Percentiles rank a stretch among this genome's conserved stretches.
Evolutionary conservation across 2,113 vertebrate genomes (phyloP).

Genomic region (Grallaria varia): DNA sequence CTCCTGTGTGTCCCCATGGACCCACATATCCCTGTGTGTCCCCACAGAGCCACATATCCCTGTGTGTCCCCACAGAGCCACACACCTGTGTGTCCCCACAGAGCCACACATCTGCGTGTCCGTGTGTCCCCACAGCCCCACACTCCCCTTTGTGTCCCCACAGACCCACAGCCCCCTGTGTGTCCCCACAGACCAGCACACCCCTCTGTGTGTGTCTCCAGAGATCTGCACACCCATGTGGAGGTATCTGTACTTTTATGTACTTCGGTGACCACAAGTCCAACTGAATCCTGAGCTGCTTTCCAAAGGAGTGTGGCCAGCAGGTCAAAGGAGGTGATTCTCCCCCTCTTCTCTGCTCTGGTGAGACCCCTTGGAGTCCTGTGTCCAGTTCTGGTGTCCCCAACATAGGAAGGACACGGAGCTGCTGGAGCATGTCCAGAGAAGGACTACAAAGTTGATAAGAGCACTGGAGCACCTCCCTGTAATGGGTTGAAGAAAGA

Average conservation of each 20-base stretch:
- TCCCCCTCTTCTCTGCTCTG: too few species aligned
- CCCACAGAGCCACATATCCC: too few species aligned
- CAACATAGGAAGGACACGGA: rapidly evolving
- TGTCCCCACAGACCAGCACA: background rate
- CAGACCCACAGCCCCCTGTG: too few species aligned
- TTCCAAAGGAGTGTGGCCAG: background rate
- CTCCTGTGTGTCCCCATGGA: too few species aligned
- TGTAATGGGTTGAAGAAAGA: too few species aligned
- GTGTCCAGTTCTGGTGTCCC: rapidly evolving
- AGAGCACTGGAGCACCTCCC: rapidly evolving
- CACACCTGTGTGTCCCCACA: too few species aligned
- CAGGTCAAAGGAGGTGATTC: too few species aligned
- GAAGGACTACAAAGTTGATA: background rate
- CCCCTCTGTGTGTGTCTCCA: too few species aligned
- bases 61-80: background rate
- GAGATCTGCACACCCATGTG: background rate
- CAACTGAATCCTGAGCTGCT: background rate
- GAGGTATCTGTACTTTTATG: rapidly evolving
- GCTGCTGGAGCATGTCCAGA: background rate
- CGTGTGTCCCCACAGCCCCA: background rate
- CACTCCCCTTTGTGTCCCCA: background rate
- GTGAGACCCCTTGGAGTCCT: too few species aligned
- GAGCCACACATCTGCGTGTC: too few species aligned
- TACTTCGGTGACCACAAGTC: background rate
- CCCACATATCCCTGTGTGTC: too few species aligned